A percentile compares a stretch with the other conserved stretches of the same genome.
Evolutionary conservation across 2,113 vertebrate species (phyloP).

Genomic region (Myodes glareolus): DNA sequence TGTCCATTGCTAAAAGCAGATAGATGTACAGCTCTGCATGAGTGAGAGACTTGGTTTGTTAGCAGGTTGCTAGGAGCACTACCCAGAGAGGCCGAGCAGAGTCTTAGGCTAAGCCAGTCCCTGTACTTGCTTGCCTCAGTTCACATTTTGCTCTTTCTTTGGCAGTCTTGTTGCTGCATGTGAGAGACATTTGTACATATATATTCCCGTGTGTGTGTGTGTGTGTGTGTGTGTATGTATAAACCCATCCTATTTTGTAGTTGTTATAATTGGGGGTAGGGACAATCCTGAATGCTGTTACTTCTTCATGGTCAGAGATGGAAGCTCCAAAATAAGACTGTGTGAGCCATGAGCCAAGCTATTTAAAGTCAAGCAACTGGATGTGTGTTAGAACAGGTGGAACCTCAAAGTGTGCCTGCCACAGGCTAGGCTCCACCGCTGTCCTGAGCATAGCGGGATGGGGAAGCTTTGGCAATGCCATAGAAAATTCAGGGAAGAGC

Average conservation of each 20-base stretch:
- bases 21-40: neutral
- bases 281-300: neutral
- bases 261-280: too few relatives aligned
- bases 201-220: neutral
- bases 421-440: neutral
- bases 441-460: neutral
- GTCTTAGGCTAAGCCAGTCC: neutral
- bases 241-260: neutral
- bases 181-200: neutral
- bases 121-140: neutral
- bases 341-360: neutral
- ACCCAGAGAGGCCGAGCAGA: neutral
- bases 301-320: neutral
- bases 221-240: too few relatives aligned
- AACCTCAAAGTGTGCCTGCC: neutral
- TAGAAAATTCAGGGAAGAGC: neutral
- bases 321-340: neutral
- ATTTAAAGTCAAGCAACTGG: neutral
- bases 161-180: neutral
- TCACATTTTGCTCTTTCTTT: neutral
- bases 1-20: neutral
- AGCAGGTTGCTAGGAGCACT: neutral
- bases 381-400: too few relatives aligned
- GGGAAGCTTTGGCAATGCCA: neutral
- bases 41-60: neutral